Base-by-base conservation (phyloP, 2,113 vertebrate species). In the Silurus asotus region DNA sequence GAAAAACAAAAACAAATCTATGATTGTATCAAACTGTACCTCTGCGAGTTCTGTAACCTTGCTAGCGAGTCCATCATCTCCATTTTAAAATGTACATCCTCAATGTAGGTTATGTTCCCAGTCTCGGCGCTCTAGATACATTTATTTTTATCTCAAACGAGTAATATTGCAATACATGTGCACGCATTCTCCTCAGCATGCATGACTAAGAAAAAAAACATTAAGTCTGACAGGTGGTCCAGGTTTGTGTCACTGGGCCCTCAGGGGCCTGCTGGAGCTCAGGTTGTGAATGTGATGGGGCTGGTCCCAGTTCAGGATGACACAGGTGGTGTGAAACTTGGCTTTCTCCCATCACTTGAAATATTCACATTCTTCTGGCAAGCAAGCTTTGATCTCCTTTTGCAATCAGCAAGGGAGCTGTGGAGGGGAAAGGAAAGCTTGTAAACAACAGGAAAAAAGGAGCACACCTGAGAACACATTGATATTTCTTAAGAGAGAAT, bases 401-500 rank as follows among this genome's bases (percentile, higher is more conserved):
- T 65, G 90, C 90, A 91, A 93, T 94, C 92, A 84, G 93, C 94
- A 90, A 87, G 94, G 94, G 93, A 94, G 78, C 78, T 67, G 89
- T 87, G 59, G 70, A 76, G 69, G 65, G 70, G 82, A 84, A 90
- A 91, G 91, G 93, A 93, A 94, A 85, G 70, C 79, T 91, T 92
- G 92, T 93, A 94, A 95, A 94, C 94, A 94, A 94, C 92, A 92
- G 92, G 92, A 94, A 89, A 93, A 70, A 93, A 94, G 91, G 90
- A 91, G 92, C 92, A 91, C 93, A 95, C 93, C 94, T 95, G 95
- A 95, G 94, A 94, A 92, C 94, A 94, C 93, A 94, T 93, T 94
- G 94, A 94, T 92, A 92, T 94, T 93, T 94, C 94, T 94, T 93
- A 93, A 94, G 93, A 95, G 94, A 94, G 94, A 95, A 94, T 95